These are phyloP conservation scores for Sphenodon punctatus DNA, from an alignment of 2,797 vertebrate genomes.

Conservation along the genomic window DNA sequence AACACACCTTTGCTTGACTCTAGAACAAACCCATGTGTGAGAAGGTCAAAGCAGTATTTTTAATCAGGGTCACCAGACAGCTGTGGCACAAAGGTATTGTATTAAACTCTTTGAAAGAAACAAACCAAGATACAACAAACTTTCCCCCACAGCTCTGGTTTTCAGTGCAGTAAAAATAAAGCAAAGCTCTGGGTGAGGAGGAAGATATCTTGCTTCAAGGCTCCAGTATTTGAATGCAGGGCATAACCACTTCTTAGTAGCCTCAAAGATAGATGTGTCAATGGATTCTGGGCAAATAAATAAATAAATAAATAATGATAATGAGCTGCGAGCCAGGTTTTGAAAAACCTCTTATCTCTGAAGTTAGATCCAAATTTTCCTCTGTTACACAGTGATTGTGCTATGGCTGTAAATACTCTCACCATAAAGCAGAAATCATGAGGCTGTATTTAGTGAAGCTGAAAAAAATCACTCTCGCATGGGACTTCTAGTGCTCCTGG, in stretches of 20 bases:
- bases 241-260: neutral
- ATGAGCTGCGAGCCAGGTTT: too few relatives aligned
- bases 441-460: neutral
- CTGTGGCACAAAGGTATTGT: neutral
- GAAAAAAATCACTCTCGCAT: neutral
- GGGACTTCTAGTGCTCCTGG: neutral
- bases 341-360: too few relatives aligned
- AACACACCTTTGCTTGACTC: neutral
- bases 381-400: neutral
- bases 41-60: neutral
- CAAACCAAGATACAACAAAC: accelerated
- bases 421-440: neutral
- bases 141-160: neutral
- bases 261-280: neutral
- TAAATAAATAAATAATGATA: too few relatives aligned
- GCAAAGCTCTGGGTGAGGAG: neutral
- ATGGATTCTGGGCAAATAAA: neutral
- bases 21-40: neutral
- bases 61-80: neutral
- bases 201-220: neutral
- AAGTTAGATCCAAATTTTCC: neutral
- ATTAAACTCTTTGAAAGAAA: conserved; percentile 14
- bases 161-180: neutral
- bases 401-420: neutral
- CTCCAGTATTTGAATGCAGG: neutral